A percentile compares a stretch with the other conserved stretches of the same genome.
phyloP scores from a whole-genome alignment of 2,888 invertebrate species.

The Aquatica leii region DNA sequence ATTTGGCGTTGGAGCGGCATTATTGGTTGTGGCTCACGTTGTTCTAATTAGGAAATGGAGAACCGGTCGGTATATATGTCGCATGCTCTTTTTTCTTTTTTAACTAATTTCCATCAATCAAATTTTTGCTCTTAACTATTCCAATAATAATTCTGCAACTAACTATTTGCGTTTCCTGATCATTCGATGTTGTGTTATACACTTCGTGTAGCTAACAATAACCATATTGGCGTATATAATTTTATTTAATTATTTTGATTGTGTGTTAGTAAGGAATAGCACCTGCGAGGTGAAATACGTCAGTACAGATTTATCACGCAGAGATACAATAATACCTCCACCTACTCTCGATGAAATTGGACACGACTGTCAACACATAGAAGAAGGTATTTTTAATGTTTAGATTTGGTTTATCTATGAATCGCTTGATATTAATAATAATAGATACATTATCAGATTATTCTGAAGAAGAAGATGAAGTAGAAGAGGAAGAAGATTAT shows the following conservation, averaged over 20 bases:
- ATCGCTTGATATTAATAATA: slow-evolving; percentile 18
- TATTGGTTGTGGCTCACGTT: slow-evolving; percentile 85
- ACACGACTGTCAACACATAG: slow-evolving; percentile 52
- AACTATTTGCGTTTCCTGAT: slow-evolving; percentile 35
- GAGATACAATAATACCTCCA: slow-evolving; percentile 62
- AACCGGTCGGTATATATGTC: slow-evolving; percentile 70
- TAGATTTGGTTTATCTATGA: slow-evolving; percentile 13
- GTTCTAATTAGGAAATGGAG: slow-evolving; percentile 82
- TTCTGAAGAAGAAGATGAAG: slow-evolving; percentile 57
- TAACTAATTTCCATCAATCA: slow-evolving; percentile 21
- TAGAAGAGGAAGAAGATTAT: too few relatives aligned
- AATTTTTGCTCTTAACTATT: slow-evolving; percentile 16
- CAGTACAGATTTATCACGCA: slow-evolving; percentile 57
- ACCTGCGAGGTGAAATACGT: neutral
- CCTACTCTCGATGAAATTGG: slow-evolving; percentile 56
- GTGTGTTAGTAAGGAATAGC: slow-evolving; percentile 6
- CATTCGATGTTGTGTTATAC: slow-evolving; percentile 16
- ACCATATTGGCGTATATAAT: neutral
- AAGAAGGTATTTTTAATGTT: slow-evolving; percentile 52
- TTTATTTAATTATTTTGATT: slow-evolving; percentile 1
- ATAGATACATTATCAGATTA: slow-evolving; percentile 47
- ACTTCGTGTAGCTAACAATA: slow-evolving; percentile 14
- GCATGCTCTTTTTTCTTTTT: slow-evolving; percentile 26
- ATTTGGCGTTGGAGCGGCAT: slow-evolving; percentile 84
- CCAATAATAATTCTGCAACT: slow-evolving; percentile 25